Base-by-base conservation (phyloP, 1,140 invertebrate species). In the Aphelenchoides besseyi region DNA sequence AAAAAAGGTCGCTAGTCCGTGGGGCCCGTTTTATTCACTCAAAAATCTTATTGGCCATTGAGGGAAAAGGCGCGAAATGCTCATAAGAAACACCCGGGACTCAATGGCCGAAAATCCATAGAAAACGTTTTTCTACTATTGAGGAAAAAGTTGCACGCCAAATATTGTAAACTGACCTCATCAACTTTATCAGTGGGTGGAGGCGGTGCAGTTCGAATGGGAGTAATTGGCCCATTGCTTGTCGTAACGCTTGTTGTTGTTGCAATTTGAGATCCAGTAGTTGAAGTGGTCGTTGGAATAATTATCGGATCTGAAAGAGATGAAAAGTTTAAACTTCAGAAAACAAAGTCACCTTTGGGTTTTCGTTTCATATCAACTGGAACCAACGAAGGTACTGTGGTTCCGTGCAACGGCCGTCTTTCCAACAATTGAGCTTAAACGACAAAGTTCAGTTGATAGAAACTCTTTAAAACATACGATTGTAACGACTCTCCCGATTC, bases 121-220 rank as follows among this genome's bases (percentile, higher is more conserved):
- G n/a, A n/a, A n/a, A n/a, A n/a, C n/a, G n/a, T n/a, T n/a, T n/a
- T n/a, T n/a, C n/a, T n/a, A n/a, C n/a, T n/a, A n/a, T n/a, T n/a
- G n/a, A n/a, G n/a, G 41, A 48, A 23, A 23, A 48, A 16, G 41
- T 23, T 23, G 41, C 41, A 48, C 12, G 41, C n/a, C n/a, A n/a
- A 48, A 23, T 23, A 23, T 16, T 48, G 41, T 16, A 48, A 48
- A 48, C 41, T 23, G 41, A 48, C 41, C 41, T 48, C 41, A 12
- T 48, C 41, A 23, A 33, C 23, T 18, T 64, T 18, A 30, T 64
- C 12, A 26, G n/a, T 48, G 30, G 77, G 77, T 23, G 77, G 77
- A 32, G 76, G 76, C 35, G 76, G 76, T 23, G 77, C 77, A 32
- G 54, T 78, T 57, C 77, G 70, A 32, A 82, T 70, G 23, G 77